These are phyloP conservation scores for Edolisoma coerulescens DNA, from an alignment of 2,113 vertebrate genomes.

Conservation along the genomic window DNA sequence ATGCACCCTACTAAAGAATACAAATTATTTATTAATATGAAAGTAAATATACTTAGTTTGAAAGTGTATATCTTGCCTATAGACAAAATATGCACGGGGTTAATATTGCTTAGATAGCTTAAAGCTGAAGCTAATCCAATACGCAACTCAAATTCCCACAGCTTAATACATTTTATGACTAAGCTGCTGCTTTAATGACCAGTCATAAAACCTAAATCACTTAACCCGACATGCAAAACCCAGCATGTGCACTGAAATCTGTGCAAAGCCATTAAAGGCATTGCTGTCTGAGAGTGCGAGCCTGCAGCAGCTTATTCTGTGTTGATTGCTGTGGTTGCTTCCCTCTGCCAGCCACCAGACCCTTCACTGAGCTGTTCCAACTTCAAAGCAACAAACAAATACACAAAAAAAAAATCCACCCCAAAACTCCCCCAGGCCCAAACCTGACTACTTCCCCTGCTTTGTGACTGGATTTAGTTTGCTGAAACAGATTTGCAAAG, in stretches of 20 bases:
- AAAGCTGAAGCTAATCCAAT: not conserved
- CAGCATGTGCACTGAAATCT: not conserved
- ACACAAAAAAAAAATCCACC: not conserved
- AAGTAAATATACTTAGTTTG: not conserved
- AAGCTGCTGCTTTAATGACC: not conserved
- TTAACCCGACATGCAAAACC: not conserved
- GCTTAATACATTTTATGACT: not conserved
- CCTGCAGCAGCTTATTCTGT: not conserved
- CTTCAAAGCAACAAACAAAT: not conserved
- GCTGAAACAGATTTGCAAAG: not conserved
- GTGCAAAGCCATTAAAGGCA: not conserved
- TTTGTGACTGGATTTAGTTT: not conserved
- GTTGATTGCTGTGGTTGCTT: accelerated
- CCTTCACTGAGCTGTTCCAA: not conserved
- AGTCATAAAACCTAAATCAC: not conserved
- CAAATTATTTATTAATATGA: not conserved
- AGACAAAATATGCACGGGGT: not conserved
- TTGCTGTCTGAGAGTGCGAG: not conserved
- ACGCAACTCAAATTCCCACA: not conserved
- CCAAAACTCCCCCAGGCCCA: not conserved
- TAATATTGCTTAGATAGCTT: not conserved
- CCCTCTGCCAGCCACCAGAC: not conserved
- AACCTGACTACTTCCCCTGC: not conserved
- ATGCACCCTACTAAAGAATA: not conserved
- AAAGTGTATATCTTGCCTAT: not conserved